Base-by-base conservation (phyloP, 1,140 invertebrate genomes). In the Tetragnatha versicolor region DNA sequence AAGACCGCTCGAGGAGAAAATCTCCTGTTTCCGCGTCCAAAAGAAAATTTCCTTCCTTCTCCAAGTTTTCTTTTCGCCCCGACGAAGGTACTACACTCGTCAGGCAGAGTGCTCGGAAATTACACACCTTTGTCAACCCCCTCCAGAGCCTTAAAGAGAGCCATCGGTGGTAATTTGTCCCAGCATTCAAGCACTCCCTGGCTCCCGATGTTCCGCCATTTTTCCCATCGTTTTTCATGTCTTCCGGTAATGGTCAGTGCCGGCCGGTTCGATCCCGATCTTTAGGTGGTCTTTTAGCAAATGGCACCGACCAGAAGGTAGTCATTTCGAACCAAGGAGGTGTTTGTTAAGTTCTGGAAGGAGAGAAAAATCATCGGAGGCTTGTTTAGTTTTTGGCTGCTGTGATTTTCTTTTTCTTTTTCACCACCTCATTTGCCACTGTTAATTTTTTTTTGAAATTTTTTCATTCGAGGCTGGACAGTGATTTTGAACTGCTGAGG, bases 181-280 rank as follows among this genome's bases (percentile, higher is more conserved):
- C 20, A 17, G 27, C 39, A 42, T 66, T 49, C 47, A 77, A 65
- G 39, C 45, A 75, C 73, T 65, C 27, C 20, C 37, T 33, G n/a
- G 42, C 61, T 22, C 37, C 61, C 27, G n/a, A 66, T 47, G 47
- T 53, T 45, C 12, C 33, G 20, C 42, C 29, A 39, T 65, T 65
- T 75, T 77, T 77, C 61, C 49, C 45, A 51, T 77, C 73, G 73
- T 77, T 77, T 77, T 77, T 77, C 73, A 65, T 65, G 60, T 39
- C 45, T 25, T 20, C 31, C 45, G 31, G n/a, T 77, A 77, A 77
- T 77, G 73, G 58, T 53, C 45, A 65, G 73, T 66, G 60, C 49
- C 25, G 31, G 42, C 45, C 39, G 69, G 35, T 70, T 55, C 29
- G 51, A 70, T 55, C 47, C 51, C 7, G 4, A 51, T 51, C 47